A percentile compares a stretch with the other conserved stretches of the same genome.
Conservation (phyloP, 2,797 vertebrate species). For the Mallotus villosus region DNA sequence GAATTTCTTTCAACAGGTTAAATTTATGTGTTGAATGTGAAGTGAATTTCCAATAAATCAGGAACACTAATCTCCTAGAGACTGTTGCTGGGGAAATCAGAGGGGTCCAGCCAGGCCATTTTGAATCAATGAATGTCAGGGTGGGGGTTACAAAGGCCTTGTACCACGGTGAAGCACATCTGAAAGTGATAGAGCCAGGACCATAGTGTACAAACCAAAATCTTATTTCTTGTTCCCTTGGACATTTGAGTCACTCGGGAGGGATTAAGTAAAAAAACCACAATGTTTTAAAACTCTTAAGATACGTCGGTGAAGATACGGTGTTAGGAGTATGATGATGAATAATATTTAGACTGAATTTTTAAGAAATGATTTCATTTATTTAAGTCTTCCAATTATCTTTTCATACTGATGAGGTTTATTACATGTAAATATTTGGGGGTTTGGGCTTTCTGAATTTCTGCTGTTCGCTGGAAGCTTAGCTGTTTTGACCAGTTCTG, state of each 20-base stretch:
- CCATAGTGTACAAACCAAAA: conserved; percentile 42
- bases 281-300: conserved; percentile 8
- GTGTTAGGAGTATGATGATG: neutral
- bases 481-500: neutral
- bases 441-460: neutral
- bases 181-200: conserved; percentile 51
- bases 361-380: too few species aligned
- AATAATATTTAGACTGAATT: too few species aligned
- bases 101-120: conserved; percentile 43
- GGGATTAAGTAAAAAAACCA: conserved; percentile 6
- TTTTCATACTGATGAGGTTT: too few species aligned
- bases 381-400: too few species aligned
- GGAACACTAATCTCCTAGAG: conserved; percentile 24
- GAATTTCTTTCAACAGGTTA: conserved; percentile 33
- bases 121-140: conserved; percentile 55
- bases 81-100: conserved; percentile 47
- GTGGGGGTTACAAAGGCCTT: conserved; percentile 45
- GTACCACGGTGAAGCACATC: conserved; percentile 52
- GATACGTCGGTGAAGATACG: neutral
- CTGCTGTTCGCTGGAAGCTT: neutral
- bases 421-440: too few species aligned
- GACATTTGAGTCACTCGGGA: conserved; percentile 37
- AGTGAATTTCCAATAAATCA: neutral
- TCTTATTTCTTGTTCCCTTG: conserved; percentile 34
- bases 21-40: conserved; percentile 34